These are phyloP conservation scores for Actinopyga echinites DNA, from an alignment of 53 echinoderm and acorn worm species.

Conservation along the genomic window DNA sequence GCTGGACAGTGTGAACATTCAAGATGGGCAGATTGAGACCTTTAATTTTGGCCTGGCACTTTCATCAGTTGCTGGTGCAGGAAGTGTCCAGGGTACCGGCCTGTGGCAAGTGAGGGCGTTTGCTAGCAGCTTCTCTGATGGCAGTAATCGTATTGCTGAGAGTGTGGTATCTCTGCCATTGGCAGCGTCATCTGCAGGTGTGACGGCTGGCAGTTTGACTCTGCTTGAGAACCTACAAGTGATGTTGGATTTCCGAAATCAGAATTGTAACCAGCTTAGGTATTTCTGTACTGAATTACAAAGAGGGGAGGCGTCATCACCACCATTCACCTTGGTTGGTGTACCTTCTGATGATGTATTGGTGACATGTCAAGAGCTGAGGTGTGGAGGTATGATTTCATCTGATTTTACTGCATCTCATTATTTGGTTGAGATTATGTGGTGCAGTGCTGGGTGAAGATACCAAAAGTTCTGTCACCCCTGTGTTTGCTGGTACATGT, in stretches of 20 bases:
- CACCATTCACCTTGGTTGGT: constrained; percentile 67
- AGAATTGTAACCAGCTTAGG: constrained; percentile 50
- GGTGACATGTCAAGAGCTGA: constrained; percentile 57
- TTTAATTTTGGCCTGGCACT: constrained; percentile 67
- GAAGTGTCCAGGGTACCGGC: constrained; percentile 72
- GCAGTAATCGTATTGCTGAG: constrained; percentile 39
- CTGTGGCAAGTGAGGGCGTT: constrained; percentile 77
- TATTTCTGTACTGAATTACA: constrained; percentile 68
- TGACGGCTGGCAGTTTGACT: constrained; percentile 23
- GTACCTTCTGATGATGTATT: constrained; percentile 48
- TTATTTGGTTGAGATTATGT: not conserved
- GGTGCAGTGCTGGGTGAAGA: too few species aligned
- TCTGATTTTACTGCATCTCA: not conserved
- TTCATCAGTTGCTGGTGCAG: constrained; percentile 58
- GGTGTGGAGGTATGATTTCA: constrained; percentile 62
- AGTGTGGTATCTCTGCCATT: constrained; percentile 42
- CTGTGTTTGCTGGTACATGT: too few species aligned
- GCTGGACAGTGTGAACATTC: constrained; percentile 38
- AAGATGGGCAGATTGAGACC: constrained; percentile 52
- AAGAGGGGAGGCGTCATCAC: constrained; percentile 50
- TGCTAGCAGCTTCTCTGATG: constrained; percentile 65
- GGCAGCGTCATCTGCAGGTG: constrained; percentile 35
- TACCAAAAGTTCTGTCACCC: too few species aligned
- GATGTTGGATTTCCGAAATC: constrained; percentile 39
- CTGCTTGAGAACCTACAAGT: constrained; percentile 44